A percentile compares a stretch with the other conserved stretches of the same genome.
Evolutionary conservation across 1,140 invertebrate species (phyloP).

Genomic region (Drosophila punjabiensis): DNA sequence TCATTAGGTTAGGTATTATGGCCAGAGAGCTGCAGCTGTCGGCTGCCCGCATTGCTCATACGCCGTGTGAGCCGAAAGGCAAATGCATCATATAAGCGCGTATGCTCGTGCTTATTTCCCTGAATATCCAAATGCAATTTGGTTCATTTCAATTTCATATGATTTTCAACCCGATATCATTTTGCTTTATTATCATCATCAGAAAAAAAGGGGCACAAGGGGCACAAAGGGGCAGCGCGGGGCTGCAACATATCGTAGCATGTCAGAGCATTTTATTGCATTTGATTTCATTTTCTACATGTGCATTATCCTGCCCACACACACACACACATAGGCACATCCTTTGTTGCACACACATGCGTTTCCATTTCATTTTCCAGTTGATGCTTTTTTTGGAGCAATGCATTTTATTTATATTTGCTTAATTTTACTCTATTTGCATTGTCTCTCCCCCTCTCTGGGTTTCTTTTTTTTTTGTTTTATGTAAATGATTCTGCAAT

Average conservation of each 20-base stretch:
- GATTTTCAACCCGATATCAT: slow-evolving; percentile 42
- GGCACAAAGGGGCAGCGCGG: neutral
- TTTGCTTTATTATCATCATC: slow-evolving; percentile 44
- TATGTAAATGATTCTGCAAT: slow-evolving; percentile 66
- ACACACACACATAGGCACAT: neutral
- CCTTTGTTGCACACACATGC: slow-evolving; percentile 8
- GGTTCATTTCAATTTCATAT: slow-evolving; percentile 37
- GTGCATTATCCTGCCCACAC: slow-evolving; percentile 8
- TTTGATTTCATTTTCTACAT: slow-evolving; percentile 55
- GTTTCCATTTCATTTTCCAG: slow-evolving; percentile 42
- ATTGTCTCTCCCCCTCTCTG: slow-evolving; percentile 19
- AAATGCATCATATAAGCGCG: neutral
- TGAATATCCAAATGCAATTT: slow-evolving; percentile 25
- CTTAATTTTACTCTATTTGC: slow-evolving; percentile 60
- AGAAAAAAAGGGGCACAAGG: no score
- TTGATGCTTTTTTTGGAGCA: slow-evolving; percentile 44
- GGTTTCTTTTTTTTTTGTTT: slow-evolving; percentile 25
- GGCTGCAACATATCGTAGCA: slow-evolving; percentile 16
- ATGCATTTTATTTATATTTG: slow-evolving; percentile 68
- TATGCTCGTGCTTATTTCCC: neutral
- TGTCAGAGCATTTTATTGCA: slow-evolving; percentile 46
- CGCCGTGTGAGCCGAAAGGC: slow-evolving; percentile 5
- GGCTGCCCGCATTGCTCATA: slow-evolving; percentile 7
- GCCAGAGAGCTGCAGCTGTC: slow-evolving; percentile 12
- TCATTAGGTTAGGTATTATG: slow-evolving; percentile 35